Conservation (phyloP, 1,140 invertebrate species). For the Eulimnadia texana region DNA sequence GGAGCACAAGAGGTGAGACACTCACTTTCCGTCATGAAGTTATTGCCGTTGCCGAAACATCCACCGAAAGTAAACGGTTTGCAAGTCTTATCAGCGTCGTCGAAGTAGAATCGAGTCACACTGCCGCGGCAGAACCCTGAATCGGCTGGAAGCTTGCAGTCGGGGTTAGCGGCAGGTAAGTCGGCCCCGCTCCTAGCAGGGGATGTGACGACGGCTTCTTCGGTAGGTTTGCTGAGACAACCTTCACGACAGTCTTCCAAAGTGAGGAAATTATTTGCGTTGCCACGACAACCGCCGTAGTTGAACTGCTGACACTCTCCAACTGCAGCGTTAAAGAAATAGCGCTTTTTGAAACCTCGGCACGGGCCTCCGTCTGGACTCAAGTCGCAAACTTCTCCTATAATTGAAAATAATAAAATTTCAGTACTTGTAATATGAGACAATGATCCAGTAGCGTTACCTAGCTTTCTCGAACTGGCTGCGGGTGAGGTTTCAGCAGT, state of each 20-base stretch:
- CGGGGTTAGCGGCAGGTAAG: neutral
- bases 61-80: conserved; percentile 67
- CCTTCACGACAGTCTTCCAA: conserved; percentile 28
- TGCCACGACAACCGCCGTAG: conserved; percentile 40
- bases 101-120: conserved; percentile 7
- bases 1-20: too few species aligned
- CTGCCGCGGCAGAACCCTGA: conserved; percentile 8
- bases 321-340: conserved; percentile 34
- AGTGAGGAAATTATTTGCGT: conserved; percentile 37
- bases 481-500: neutral
- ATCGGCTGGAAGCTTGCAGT: conserved; percentile 14
- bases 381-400: neutral
- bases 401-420: neutral
- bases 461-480: neutral
- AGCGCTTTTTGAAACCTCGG: conserved; percentile 29
- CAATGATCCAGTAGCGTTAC: too few species aligned
- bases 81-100: neutral
- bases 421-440: too few species aligned
- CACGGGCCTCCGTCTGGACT: conserved; percentile 22
- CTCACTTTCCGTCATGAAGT: too few species aligned
- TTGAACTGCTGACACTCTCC: conserved; percentile 35
- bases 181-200: neutral
- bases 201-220: neutral
- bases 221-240: conserved; percentile 23
- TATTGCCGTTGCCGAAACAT: conserved; percentile 78